Percentiles rank a stretch among this genome's conserved stretches.
These are phyloP conservation scores for Synergus japonicus DNA, from an alignment of 2,888 invertebrate species.

Conservation along the genomic window DNA sequence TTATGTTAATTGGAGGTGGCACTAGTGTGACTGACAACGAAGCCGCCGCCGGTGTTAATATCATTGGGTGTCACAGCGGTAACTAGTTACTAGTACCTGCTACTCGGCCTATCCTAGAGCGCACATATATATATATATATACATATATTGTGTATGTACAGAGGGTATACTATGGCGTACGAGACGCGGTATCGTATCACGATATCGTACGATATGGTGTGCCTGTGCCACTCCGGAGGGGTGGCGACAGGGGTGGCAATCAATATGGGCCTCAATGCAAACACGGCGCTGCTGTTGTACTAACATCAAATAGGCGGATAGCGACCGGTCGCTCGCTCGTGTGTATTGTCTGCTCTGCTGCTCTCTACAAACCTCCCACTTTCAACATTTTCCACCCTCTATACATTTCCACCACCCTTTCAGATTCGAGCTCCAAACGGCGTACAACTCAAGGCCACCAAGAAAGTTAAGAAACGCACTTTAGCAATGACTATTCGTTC, in stretches of 20 bases:
- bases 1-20: conserved; percentile 71
- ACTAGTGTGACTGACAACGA: conserved; percentile 73
- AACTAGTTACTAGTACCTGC: conserved; percentile 67
- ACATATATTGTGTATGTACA: conserved; percentile 52
- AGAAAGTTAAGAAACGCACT: conserved; percentile 37
- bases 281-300: conserved; percentile 77
- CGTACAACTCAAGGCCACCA: conserved; percentile 30
- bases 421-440: conserved; percentile 44
- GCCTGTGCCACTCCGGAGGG: conserved; percentile 65
- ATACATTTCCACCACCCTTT: conserved; percentile 50
- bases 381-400: conserved; percentile 62
- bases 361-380: conserved; percentile 68
- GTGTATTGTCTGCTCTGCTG: conserved; percentile 71
- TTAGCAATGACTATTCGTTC: conserved; percentile 17
- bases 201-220: conserved; percentile 69
- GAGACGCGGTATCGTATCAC: conserved; percentile 53
- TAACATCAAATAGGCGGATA: conserved; percentile 78
- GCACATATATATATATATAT: conserved; percentile 54
- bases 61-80: conserved; percentile 71
- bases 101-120: conserved; percentile 53
- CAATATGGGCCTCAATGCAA: conserved; percentile 78
- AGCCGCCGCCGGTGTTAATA: conserved; percentile 74
- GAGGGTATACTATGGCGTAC: conserved; percentile 48
- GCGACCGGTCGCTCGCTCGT: conserved; percentile 70
- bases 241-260: conserved; percentile 76